These are phyloP conservation scores for Orcinus orca DNA, from an alignment of 2,113 vertebrate species.

Conservation along the genomic window DNA sequence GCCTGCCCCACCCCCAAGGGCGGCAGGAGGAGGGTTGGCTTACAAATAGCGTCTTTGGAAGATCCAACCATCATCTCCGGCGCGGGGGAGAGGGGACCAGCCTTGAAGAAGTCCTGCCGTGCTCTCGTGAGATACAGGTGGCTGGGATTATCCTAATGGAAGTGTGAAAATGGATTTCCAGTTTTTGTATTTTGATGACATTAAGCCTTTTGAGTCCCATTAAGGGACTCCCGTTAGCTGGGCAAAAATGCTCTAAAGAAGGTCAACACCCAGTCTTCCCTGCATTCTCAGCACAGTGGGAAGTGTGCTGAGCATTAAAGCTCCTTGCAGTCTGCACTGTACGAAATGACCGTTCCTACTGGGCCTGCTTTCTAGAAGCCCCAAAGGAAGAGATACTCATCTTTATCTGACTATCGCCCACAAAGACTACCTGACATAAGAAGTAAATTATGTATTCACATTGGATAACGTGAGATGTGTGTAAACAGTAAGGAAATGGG, in stretches of 20 bases:
- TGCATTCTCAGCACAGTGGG: background rate
- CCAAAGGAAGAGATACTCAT: background rate
- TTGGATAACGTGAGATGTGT: background rate
- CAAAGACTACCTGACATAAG: background rate
- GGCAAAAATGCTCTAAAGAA: background rate
- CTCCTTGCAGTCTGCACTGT: background rate
- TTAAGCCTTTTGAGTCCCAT: background rate
- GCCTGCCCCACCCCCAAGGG: accelerated
- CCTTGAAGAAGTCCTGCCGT: background rate
- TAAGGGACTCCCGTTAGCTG: background rate
- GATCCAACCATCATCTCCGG: no score
- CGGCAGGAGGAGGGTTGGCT: background rate
- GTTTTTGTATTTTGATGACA: background rate
- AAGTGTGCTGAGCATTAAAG: background rate
- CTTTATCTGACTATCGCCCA: background rate
- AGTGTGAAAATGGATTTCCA: background rate
- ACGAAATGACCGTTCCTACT: background rate
- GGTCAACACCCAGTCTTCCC: background rate
- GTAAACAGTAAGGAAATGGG: background rate
- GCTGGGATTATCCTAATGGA: background rate
- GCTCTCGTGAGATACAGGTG: background rate
- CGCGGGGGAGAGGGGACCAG: no score
- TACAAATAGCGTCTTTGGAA: background rate
- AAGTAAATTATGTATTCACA: background rate
- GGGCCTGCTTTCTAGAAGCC: background rate